Evolutionary conservation across 2,888 invertebrate species (phyloP), one percentile per base, ranked within the genome.

Genomic region (Liodrosophila aerea): DNA sequence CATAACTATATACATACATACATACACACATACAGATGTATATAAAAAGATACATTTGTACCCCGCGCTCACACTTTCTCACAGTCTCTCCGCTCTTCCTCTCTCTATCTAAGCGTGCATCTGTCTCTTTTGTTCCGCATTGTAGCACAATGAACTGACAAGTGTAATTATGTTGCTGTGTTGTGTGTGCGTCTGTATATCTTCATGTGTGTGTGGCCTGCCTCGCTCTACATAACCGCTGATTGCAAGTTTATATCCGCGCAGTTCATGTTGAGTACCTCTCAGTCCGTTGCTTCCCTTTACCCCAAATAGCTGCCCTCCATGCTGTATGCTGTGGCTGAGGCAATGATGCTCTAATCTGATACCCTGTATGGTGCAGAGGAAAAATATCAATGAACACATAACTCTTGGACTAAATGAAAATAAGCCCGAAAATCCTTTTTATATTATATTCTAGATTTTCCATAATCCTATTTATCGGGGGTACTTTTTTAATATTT

Each of bases 111-210:
- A n/a, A 18, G 34, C 15, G 39, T 31, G 18, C 7, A 2, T 3
- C n/a, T 29, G 37, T 16, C 41, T 54, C 22, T 22, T 22, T 22
- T 22, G 22, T 22, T 46, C 46, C 62, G 64, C 83, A 71, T 72
- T 77, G 77, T 77, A 77, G 84, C 73, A 75, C 84, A 84, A 81
- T 84, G 80, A 84, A 84, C 80, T 84, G 80, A 81, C 84, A 81
- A 84, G 80, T 81, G 77, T 81, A 81, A 81, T 81, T 81, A 81
- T 81, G 75, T 77, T 77, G 75, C 68, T 84, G 61, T 45, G 63
- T 49, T 53, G 41, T 50, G 62, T 36, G 52, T 18, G 45, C 49
- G 59, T 15, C 1, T 36, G 12, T 8, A 11, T 22, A 30, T 18
- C 1, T 13, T 41, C 51, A 44, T 54, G 61, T 53, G 41, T 44